These are phyloP conservation scores for Cygnus buccinator DNA, from an alignment of 2,113 vertebrate genomes.

Conservation along the genomic window DNA sequence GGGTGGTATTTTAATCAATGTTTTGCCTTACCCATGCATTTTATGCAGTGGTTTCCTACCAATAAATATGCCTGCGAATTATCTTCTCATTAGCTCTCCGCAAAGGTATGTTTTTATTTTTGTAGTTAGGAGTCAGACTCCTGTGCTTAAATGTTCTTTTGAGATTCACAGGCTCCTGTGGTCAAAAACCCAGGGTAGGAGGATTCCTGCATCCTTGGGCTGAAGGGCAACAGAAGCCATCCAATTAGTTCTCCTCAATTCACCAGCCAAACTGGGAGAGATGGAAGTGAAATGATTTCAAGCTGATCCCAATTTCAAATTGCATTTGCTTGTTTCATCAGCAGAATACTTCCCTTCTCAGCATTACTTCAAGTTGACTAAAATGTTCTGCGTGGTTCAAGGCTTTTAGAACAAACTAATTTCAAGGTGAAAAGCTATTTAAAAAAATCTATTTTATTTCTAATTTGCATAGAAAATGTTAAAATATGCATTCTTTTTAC, in stretches of 20 bases:
- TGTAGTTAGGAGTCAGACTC: not conserved
- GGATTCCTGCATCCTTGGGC: not conserved
- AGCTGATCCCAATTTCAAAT: not conserved
- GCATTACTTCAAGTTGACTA: not conserved
- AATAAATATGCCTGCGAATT: conserved; percentile 13
- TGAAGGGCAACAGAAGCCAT: not conserved
- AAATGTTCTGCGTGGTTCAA: not conserved
- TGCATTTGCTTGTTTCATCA: not conserved
- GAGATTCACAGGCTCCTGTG: not conserved
- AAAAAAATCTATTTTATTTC: not conserved
- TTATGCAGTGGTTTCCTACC: conserved; percentile 12
- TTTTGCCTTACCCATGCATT: not conserved
- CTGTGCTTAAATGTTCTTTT: not conserved
- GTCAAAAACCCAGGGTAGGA: not conserved
- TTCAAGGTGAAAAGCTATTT: not conserved
- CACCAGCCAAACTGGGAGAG: not conserved
- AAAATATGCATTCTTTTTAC: fast-evolving
- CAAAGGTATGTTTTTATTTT: not conserved
- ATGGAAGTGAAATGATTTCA: not conserved
- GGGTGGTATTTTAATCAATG: conserved; percentile 44
- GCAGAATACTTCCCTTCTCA: not conserved
- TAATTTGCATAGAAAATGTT: not conserved
- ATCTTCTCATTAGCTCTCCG: conserved; percentile 15
- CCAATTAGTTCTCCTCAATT: not conserved
- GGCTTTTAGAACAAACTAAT: not conserved